Conservation (phyloP, 2,113 vertebrate species). For the Lontra canadensis region DNA sequence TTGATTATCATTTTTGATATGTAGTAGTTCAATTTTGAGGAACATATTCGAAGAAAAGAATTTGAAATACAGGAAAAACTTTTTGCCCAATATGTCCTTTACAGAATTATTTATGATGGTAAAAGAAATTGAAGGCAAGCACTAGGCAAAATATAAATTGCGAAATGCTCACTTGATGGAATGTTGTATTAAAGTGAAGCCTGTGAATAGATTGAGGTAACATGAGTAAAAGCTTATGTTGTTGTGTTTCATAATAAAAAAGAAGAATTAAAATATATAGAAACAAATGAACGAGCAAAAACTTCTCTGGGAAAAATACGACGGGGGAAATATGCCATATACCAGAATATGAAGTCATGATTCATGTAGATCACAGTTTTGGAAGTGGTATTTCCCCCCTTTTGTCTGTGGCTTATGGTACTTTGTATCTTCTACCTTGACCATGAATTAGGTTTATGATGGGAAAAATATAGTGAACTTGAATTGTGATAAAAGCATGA, state of each 20-base stretch:
- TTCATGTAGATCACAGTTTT: not conserved
- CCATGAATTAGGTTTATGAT: not conserved
- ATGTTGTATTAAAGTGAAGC: not conserved
- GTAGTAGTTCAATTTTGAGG: not conserved
- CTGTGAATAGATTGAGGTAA: not conserved
- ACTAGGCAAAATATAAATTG: not conserved
- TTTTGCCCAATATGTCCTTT: not conserved
- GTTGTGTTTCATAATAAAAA: not conserved
- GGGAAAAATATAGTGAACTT: not conserved
- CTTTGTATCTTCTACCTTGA: not conserved
- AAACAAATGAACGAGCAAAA: not conserved
- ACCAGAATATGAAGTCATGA: not conserved
- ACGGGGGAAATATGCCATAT: not conserved
- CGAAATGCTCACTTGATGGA: not conserved
- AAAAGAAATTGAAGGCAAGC: not conserved
- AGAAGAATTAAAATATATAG: not conserved
- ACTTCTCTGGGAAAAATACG: not conserved
- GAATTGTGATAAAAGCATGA: not conserved
- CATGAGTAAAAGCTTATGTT: not conserved
- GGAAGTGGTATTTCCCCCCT: not conserved
- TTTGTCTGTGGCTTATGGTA: not conserved
- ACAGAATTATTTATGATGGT: not conserved
- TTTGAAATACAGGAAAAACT: not conserved
- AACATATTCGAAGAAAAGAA: not conserved
- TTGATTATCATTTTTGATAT: not conserved